phyloP scores from a whole-genome alignment of 2,888 invertebrate species.

The Cheilosia impressa region DNA sequence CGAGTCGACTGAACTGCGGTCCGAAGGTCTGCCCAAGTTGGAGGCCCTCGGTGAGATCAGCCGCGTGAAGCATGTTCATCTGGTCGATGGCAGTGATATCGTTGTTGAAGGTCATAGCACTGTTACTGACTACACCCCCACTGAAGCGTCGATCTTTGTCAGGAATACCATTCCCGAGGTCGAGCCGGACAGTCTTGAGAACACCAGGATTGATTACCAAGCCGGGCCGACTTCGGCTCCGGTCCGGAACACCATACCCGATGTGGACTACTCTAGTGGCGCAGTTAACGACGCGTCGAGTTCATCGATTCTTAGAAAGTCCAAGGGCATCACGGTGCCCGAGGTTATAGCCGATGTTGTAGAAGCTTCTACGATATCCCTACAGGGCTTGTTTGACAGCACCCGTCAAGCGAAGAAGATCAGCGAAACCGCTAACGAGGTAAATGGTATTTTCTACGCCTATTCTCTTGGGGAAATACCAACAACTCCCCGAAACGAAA shows the following conservation, averaged over 20 bases:
- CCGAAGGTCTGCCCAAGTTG: slow-evolving; percentile 86
- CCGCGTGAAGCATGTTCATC: slow-evolving; percentile 88
- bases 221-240: slow-evolving; percentile 56
- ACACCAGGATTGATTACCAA: slow-evolving; percentile 61
- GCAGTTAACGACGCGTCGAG: slow-evolving; percentile 14
- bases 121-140: slow-evolving; percentile 82
- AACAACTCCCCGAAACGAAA: slow-evolving; percentile 79
- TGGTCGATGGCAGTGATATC: slow-evolving; percentile 84
- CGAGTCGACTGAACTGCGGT: slow-evolving; percentile 84
- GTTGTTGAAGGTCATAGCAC: slow-evolving; percentile 83
- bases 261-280: slow-evolving; percentile 44
- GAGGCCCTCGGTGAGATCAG: slow-evolving; percentile 89
- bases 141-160: slow-evolving; percentile 79
- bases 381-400: slow-evolving; percentile 88
- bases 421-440: slow-evolving; percentile 62
- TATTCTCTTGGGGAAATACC: slow-evolving; percentile 81
- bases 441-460: slow-evolving; percentile 83
- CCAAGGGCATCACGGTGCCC: slow-evolving; percentile 80
- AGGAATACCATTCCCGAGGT: slow-evolving; percentile 78
- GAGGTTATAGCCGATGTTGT: slow-evolving; percentile 82
- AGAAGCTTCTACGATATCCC: slow-evolving; percentile 88
- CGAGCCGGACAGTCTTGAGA: slow-evolving; percentile 61
- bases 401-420: slow-evolving; percentile 81
- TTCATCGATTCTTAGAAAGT: slow-evolving; percentile 32
- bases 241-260: slow-evolving; percentile 68